Conservation (phyloP, 2,113 vertebrate species). For the Verasper variegatus region DNA sequence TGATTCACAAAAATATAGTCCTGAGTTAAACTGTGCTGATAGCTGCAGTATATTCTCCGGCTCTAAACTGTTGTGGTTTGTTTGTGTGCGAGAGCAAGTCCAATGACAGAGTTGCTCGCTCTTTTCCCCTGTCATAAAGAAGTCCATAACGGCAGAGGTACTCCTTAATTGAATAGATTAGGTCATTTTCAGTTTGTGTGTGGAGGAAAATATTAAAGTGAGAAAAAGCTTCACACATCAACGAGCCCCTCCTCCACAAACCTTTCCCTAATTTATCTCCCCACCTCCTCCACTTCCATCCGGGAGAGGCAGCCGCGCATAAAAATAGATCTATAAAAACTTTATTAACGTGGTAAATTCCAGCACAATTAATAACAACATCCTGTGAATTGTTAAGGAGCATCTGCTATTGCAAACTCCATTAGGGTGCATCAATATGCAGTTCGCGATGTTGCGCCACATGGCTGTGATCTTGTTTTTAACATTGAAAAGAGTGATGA, state of each 20-base stretch:
- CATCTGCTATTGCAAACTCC: conserved; percentile 74
- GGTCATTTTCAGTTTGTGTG: conserved; percentile 36
- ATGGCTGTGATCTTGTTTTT: conserved; percentile 71
- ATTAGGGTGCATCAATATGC: conserved; percentile 72
- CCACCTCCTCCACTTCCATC: conserved; percentile 31
- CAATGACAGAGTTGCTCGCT: conserved; percentile 24
- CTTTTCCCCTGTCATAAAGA: conserved; percentile 29
- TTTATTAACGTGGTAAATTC: conserved; percentile 81
- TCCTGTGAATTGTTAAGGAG: conserved; percentile 73
- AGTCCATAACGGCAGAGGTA: conserved; percentile 30
- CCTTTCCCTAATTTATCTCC: conserved; percentile 43
- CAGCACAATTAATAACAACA: conserved; percentile 82
- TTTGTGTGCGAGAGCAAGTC: conserved; percentile 26
- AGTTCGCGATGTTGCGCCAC: conserved; percentile 33
- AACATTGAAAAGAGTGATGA: conserved; percentile 70
- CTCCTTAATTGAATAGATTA: conserved; percentile 66
- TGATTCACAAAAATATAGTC: conserved; percentile 54
- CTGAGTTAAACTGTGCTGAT: conserved; percentile 37
- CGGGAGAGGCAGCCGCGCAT: conserved; percentile 50
- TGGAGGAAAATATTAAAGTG: conserved; percentile 17
- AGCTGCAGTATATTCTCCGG: conserved; percentile 44
- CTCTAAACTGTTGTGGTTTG: conserved; percentile 38
- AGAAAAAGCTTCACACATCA: conserved; percentile 12
- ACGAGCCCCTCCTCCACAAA: conserved; percentile 25
- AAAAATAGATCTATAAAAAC: conserved; percentile 78